Evolutionary conservation across 2,888 invertebrate species (phyloP), one percentile per base, ranked within the genome.

Genomic region (Drosophila mettleri): DNA sequence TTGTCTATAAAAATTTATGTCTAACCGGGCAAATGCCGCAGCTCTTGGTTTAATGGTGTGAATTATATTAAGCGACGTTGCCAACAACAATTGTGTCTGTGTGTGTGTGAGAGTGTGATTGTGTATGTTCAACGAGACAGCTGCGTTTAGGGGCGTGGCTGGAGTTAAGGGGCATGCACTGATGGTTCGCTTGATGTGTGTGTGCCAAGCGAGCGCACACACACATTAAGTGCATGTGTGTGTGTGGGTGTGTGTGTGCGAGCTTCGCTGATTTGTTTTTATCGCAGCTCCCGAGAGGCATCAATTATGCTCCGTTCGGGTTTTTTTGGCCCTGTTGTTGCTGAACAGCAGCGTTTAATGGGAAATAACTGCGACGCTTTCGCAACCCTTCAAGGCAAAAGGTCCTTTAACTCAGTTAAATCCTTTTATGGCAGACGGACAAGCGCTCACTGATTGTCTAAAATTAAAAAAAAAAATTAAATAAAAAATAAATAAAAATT

Each of bases 41-140:
- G 88, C 77, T 77, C 77, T 88, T 68, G 86, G 85, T 87, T 89
- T 89, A 89, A 85, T 85, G 85, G 85, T 89, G 85, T 89, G 89
- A 89, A 85, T 85, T 83, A 83, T 83, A 83, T 87, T 82, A 84
- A 74, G 80, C 84, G 80, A 69, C 66, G 66, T 59, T 63, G 63
- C 59, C 72, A 66, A 55, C 48, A 53, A 51, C 45, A 45, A 46
- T 49, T 57, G 53, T 65, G 52, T 73, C 43, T 51, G 52, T 51
- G 55, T 66, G 66, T 55, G 45, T 3, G 46, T 12, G 27, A 2
- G 22, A 16, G 29, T 16, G 45, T 16, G 45, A 45, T 18, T 51
- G 61, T 59, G 49, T 71, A 55, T 73, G 67, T 63, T 27, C 53
- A 41, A 2, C 48, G 78, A 74, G 78, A 68, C 74, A 74, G 78